These are phyloP conservation scores for Biston stratarius DNA, from an alignment of 2,888 invertebrate species.

Conservation along the genomic window DNA sequence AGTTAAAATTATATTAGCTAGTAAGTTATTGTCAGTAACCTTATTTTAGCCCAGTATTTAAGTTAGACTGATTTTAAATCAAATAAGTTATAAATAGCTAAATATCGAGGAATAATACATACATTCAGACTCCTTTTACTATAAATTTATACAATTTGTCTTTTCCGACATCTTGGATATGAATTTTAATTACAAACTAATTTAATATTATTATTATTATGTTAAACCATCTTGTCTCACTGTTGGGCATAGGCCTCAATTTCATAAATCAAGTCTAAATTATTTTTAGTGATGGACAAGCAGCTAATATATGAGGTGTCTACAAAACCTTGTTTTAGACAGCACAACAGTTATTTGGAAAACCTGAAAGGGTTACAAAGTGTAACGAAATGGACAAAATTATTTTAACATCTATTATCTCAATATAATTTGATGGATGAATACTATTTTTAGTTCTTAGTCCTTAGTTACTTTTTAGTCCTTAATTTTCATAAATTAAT, in stretches of 20 bases:
- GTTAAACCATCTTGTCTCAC: too few species aligned
- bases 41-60: background rate
- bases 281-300: background rate
- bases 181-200: background rate
- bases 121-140: too few species aligned
- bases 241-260: too few species aligned
- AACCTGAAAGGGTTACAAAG: constrained; percentile 24
- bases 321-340: constrained; percentile 25
- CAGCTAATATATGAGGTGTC: background rate
- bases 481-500: too few species aligned
- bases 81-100: background rate
- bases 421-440: background rate
- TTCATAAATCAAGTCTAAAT: background rate
- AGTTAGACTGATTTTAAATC: background rate
- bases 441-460: background rate
- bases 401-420: background rate
- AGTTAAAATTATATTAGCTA: background rate
- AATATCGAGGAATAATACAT: background rate
- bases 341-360: constrained; percentile 29
- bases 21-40: background rate
- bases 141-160: too few species aligned
- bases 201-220: too few species aligned
- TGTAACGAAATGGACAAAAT: background rate
- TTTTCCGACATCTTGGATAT: background rate
- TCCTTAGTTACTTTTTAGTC: too few species aligned